Percentiles rank a stretch among this genome's conserved stretches.
These are phyloP conservation scores for Brachystomella parvula DNA, from an alignment of 1,140 invertebrate genomes.

Conservation along the genomic window DNA sequence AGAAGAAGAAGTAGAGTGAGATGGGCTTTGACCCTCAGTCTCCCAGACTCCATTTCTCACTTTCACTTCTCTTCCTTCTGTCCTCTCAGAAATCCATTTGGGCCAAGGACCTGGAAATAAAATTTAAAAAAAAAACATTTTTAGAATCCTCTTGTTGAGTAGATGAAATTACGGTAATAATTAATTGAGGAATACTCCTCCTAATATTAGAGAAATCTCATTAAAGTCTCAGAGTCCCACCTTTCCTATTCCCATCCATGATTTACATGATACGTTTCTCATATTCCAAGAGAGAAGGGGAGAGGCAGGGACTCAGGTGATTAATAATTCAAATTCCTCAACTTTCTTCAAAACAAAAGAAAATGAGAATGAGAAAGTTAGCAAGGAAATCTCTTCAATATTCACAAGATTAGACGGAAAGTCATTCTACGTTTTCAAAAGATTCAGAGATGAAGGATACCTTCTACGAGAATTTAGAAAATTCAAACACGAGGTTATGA, in stretches of 20 bases:
- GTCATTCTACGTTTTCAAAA: too few species aligned
- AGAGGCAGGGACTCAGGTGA: not conserved
- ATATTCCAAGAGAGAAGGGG: not conserved
- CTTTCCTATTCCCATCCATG: not conserved
- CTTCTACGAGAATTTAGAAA: too few species aligned
- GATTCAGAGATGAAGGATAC: too few species aligned
- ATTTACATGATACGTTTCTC: not conserved
- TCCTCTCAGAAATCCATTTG: not conserved
- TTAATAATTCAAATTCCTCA: not conserved
- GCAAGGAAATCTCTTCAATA: not conserved
- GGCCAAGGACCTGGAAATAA: too few species aligned
- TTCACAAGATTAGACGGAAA: too few species aligned
- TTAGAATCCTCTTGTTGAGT: too few species aligned
- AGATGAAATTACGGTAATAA: too few species aligned
- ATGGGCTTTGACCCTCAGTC: not conserved
- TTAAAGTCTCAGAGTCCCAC: too few species aligned
- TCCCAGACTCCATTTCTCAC: not conserved
- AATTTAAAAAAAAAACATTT: too few species aligned
- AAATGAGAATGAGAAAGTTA: not conserved
- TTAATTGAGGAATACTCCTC: too few species aligned
- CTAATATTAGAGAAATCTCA: too few species aligned
- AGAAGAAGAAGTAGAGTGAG: not conserved
- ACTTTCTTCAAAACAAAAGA: not conserved
- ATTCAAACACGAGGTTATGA: too few species aligned
- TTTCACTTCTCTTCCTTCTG: not conserved